Base-by-base conservation (phyloP, 35 echinoderm and acorn worm genomes). In the Apostichopus japonicus region DNA sequence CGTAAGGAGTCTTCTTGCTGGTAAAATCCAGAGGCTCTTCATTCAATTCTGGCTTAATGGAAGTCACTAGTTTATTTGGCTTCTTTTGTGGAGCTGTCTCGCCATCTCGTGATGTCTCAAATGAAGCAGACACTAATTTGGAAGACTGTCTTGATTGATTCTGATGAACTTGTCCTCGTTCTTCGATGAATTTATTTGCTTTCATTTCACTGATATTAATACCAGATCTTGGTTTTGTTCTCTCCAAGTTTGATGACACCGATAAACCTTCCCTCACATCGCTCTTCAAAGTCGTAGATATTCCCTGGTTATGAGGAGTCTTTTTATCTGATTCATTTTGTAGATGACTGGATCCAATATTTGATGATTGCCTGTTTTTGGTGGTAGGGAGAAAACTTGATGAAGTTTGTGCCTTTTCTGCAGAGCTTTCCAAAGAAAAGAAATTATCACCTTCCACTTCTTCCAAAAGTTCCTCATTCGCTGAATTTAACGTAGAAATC, bases 381-480 rank as follows among this genome's bases (percentile, higher is more conserved):
- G 86, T 15, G 11, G 6, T 19, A 11, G 19, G 63, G 11, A 67
- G 11, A 67, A 11, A 11, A 10, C 63, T 67, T 11, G 63, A 67
- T 10, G 63, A n/a, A 19, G 13, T 4, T 4, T 21, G 71, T 75
- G 71, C 15, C 71, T 75, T n/a, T n/a, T 19, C 7, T 0, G 6
- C 71, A 7, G 71, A 75, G 71, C 3, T 19, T 23, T 53, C 71
- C 23, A 95, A 44, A 70, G 93, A 98, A 77, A 98, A 98, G 57
- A 91, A 93, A 13, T 65, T 93, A 17, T 9, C 55, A 1, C 55
- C 70, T 54, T 92, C 72, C 9, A 63, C 92, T 51, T 94, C 90
- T 54, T 83, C 90, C 21, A 9, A 58, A 57, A 23, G 13, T 24
- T 72, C 86, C 23, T 67, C 94, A 13, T 93, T 94, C 4, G 92